A percentile compares a stretch with the other conserved stretches of the same genome.
Evolutionary conservation across 2,888 invertebrate genomes (phyloP).

Genomic region (Oxyteleia sp.): DNA sequence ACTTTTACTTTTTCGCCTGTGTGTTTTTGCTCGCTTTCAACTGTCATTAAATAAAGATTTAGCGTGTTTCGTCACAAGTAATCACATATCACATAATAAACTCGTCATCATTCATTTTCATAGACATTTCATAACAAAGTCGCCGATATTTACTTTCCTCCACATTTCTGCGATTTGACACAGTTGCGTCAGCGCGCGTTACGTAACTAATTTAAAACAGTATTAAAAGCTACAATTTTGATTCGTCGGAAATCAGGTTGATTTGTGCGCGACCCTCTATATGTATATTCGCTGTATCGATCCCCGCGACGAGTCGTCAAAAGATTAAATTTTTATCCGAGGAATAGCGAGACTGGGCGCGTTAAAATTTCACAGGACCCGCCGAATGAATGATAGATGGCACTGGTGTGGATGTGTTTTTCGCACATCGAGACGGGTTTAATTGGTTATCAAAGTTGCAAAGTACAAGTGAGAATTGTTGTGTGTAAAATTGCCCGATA

Average conservation of each 20-base stretch:
- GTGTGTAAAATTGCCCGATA: too few species aligned
- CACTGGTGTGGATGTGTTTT: too few species aligned
- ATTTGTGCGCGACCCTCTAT: constrained; percentile 8
- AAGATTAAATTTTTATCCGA: too few species aligned
- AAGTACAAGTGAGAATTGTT: too few species aligned
- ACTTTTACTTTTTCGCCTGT: neutral
- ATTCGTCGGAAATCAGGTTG: constrained; percentile 10
- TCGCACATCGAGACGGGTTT: too few species aligned
- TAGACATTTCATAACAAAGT: constrained; percentile 15
- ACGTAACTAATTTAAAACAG: constrained; percentile 14
- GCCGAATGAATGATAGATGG: too few species aligned
- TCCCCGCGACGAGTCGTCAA: neutral
- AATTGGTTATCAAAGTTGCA: too few species aligned
- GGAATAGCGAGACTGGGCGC: too few species aligned
- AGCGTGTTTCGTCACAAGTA: constrained; percentile 11
- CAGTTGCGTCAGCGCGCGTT: constrained; percentile 10
- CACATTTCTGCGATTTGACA: constrained; percentile 7
- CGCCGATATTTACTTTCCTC: constrained; percentile 18
- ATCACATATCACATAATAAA: constrained; percentile 19
- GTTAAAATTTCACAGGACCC: too few species aligned
- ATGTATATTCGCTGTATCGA: constrained; percentile 2
- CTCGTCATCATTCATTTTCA: constrained; percentile 15
- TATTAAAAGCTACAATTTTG: constrained; percentile 17
- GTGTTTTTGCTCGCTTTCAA: neutral
- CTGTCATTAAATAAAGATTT: constrained; percentile 9